Base-by-base conservation (phyloP, 2,113 vertebrate species). In the Kobus ellipsiprymnus region DNA sequence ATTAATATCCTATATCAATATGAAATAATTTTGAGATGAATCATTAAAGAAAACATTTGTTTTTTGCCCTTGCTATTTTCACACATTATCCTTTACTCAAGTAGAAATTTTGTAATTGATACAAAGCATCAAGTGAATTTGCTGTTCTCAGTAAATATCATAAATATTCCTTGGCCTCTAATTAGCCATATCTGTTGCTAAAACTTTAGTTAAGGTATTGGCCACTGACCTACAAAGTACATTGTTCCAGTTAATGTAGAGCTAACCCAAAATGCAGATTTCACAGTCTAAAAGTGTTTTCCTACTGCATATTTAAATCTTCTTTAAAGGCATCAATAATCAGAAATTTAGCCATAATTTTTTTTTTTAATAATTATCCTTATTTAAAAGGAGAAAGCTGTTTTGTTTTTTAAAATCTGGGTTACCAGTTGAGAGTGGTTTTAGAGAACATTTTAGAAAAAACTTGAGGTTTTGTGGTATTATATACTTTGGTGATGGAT, bases 391-490 rank as follows among this genome's bases (percentile, higher is more conserved):
- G n/a, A 90, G 95, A 74, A 67, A 29, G 1, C 7, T 7, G 1
- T 85, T 95, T 80, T 91, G 40, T 85, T 48, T 9, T 55, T 55
- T 17, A 85, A 95, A 87, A 48, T 57, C 71, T 86, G 15, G 23
- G 60, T 77, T 96, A 84, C 60, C 80, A 93, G 59, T 74, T 95
- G 33, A 95, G 29, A 50, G 12, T 89, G 7, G 6, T 96, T 96
- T 94, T 94, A 94, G 52, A 97, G 29, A 91, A 60, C 13, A 54
- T 90, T 94, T 96, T 90, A 87, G 46, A 88, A 96, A 40, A 96
- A 87, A 91, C 60, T 91, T 94, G 50, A 78, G 36, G 9, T 91
- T 97, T 94, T 93, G 30, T 78, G 2, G 29, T 93, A 3, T 83
- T 40, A 25, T 1, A 0, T 91, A 78, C 36, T 88, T 29, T 80